Evolutionary conservation across 2,113 vertebrate genomes (phyloP).

Genomic region (Hippoglossus stenolepis): DNA sequence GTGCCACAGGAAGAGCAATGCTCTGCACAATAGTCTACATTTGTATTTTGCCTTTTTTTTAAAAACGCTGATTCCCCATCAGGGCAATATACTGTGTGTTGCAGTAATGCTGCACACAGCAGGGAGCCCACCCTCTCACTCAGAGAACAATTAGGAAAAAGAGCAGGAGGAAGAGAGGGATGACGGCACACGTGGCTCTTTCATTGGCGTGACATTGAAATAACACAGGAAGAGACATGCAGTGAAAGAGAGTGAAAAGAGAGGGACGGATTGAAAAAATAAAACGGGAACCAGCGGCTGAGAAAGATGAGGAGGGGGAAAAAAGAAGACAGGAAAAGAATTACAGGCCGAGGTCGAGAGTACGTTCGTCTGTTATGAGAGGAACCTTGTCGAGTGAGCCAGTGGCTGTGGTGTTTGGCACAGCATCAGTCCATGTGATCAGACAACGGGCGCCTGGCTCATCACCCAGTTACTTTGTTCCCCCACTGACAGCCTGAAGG

Average conservation of each 20-base stretch:
- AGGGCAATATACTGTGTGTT: constrained; percentile 23
- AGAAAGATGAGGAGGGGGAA: constrained; percentile 14
- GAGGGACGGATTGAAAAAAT: constrained; percentile 45
- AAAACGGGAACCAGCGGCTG: constrained; percentile 36
- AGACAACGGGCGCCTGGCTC: constrained; percentile 75
- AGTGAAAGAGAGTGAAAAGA: constrained; percentile 33
- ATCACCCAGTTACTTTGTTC: constrained; percentile 80
- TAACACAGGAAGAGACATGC: constrained; percentile 28
- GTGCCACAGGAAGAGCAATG: constrained; percentile 30
- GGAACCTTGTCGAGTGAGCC: constrained; percentile 73
- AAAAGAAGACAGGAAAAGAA: constrained; percentile 24
- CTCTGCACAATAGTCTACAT: constrained; percentile 26
- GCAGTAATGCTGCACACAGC: constrained; percentile 47
- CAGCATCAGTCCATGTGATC: constrained; percentile 78
- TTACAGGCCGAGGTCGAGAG: constrained; percentile 59
- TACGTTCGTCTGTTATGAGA: constrained; percentile 63
- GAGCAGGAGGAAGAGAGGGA: background rate
- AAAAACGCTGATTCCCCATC: constrained; percentile 50
- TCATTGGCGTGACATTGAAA: constrained; percentile 11
- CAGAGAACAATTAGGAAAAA: constrained; percentile 51
- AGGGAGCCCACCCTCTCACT: constrained; percentile 49
- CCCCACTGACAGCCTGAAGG: constrained; percentile 76
- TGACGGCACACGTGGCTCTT: constrained; percentile 24
- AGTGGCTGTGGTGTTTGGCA: constrained; percentile 73
- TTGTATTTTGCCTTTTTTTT: constrained; percentile 17